A percentile compares a stretch with the other conserved stretches of the same genome.
These are phyloP conservation scores for Chironomus riparius DNA, from an alignment of 2,888 invertebrate species.

Conservation along the genomic window DNA sequence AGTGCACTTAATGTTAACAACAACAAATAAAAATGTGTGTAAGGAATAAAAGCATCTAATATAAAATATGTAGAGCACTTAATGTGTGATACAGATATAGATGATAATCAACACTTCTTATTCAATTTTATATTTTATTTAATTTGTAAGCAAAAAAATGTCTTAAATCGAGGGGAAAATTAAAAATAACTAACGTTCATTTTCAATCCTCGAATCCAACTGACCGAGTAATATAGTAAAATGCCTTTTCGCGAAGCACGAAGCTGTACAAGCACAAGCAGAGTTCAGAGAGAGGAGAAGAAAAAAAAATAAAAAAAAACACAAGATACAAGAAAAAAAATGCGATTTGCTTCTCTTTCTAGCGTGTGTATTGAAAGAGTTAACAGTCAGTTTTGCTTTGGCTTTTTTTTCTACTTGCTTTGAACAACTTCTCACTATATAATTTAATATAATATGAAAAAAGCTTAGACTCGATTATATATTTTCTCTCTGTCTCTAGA, in stretches of 20 bases:
- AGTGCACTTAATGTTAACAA: too few relatives aligned
- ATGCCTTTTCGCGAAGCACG: constrained; percentile 13
- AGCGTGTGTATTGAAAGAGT: constrained; percentile 1
- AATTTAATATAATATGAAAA: not conserved
- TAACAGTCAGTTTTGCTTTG: not conserved
- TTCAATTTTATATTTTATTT: not conserved
- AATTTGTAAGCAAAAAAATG: not conserved
- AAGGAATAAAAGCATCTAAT: too few relatives aligned
- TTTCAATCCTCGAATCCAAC: constrained; percentile 41
- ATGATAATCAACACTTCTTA: not conserved
- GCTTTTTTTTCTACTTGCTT: not conserved
- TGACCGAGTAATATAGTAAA: constrained; percentile 44
- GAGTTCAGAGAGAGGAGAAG: constrained; percentile 2
- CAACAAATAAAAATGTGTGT: too few relatives aligned
- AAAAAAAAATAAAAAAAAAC: not conserved
- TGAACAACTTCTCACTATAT: not conserved
- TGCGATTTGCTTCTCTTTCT: constrained; percentile 2
- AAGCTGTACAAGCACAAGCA: constrained; percentile 5
- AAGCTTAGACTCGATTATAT: not conserved
- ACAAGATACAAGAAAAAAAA: not conserved
- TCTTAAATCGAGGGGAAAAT: not conserved
- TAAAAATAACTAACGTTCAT: constrained; percentile 20
- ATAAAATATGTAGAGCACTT: too few relatives aligned
- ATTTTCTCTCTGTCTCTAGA: not conserved
- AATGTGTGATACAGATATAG: not conserved